Base-by-base conservation (phyloP, 2,888 invertebrate genomes). In the Hylaea fasciaria region DNA sequence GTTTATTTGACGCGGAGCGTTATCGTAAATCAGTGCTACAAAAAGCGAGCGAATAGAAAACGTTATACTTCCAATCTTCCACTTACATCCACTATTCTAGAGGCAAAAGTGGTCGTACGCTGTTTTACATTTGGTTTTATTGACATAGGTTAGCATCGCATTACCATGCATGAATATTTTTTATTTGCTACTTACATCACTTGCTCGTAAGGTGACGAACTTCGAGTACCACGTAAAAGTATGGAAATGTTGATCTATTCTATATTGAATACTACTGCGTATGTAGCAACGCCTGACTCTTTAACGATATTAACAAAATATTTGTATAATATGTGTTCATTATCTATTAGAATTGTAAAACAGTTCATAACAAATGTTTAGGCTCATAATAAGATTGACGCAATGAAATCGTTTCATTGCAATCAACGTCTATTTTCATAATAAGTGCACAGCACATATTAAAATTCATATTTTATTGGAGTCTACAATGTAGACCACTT, bases 121-220 rank as follows among this genome's bases (percentile, higher is more conserved):
- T 29, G 12, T 43, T 37, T 40, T 44, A 22, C 10, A 22, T 48
- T 43, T 22, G 1, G 39, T 44, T 50, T 37, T 17, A 58, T 58
- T 52, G 35, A 37, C 44, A 54, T 60, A 57, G n/a, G 52, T 64
- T 61, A 52, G 14, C 55, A 57, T 55, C 8, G 22, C 43, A 64
- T 60, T 57, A 29, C 46, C 50, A 55, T 52, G 29, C 14, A 56
- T 63, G 52, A 59, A 58, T 63, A 55, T 46, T 53, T 55, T 56
- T 41, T 16, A 40, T 40, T 45, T 40, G 13, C 32, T 43, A 17
- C 13, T 1, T 13, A 16, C 17, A 28, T 35, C 28, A 44, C 44
- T 53, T 17, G 35, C 14, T 51, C 12, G 35, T 49, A 59, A 43
- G 59, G 58, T 49, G 53, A 59, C 32, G 53, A 53, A 53, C 53